These are phyloP conservation scores for Vespertilio murinus DNA, from an alignment of 2,797 vertebrate species.

Conservation along the genomic window DNA sequence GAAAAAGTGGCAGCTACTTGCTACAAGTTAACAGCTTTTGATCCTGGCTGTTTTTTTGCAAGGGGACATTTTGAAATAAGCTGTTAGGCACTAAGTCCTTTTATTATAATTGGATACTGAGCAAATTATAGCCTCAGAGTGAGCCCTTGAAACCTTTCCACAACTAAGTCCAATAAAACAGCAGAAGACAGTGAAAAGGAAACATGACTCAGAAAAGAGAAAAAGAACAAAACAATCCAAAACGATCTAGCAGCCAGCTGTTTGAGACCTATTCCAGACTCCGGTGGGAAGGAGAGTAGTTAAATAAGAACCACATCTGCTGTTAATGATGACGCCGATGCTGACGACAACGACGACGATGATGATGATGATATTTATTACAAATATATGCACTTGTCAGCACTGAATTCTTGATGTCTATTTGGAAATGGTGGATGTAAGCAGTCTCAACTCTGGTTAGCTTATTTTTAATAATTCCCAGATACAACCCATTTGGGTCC, in stretches of 20 bases:
- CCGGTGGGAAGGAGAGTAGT: not conserved
- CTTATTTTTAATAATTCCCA: slow-evolving; percentile 45
- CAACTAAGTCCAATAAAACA: slow-evolving; percentile 29
- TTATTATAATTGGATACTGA: slow-evolving; percentile 41
- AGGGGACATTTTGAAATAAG: slow-evolving; percentile 28
- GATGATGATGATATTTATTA: not conserved
- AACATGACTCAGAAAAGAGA: not conserved
- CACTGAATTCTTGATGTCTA: not conserved
- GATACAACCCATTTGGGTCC: not conserved
- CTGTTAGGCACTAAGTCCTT: slow-evolving; percentile 26
- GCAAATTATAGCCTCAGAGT: slow-evolving; percentile 33
- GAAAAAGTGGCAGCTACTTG: not conserved
- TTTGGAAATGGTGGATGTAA: not conserved
- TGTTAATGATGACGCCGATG: not conserved
- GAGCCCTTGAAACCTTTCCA: slow-evolving; percentile 21
- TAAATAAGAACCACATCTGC: not conserved
- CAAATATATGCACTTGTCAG: not conserved
- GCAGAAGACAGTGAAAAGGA: slow-evolving; percentile 4
- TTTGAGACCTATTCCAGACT: not conserved
- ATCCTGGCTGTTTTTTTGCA: slow-evolving; percentile 22
- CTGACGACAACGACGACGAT: not conserved
- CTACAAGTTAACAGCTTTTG: not conserved
- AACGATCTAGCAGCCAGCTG: not conserved
- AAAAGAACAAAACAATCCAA: not conserved
- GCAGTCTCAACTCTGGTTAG: not conserved